Percentiles rank a stretch among this genome's conserved stretches.
Conservation (phyloP, 30 jellyfish, hydroid and myxozoan species). For the Chrysaora quinquecirrha region DNA sequence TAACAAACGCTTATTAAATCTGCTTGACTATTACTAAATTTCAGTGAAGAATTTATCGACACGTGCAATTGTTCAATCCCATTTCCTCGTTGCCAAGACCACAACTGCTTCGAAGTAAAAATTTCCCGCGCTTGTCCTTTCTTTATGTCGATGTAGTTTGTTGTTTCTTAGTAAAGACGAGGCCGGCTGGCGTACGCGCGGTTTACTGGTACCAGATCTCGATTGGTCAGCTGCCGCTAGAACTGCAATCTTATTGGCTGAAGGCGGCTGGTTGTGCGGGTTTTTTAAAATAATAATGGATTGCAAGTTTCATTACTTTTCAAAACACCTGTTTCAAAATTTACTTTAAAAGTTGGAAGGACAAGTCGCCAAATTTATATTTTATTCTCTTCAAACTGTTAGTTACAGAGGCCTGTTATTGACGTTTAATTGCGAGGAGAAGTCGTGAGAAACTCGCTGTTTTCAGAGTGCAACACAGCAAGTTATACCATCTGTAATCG, state of each 20-base stretch:
- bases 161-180: conserved; percentile 38
- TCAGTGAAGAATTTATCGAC: conserved; percentile 15
- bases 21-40: conserved; percentile 4
- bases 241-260: conserved; percentile 66
- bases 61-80: conserved; percentile 44
- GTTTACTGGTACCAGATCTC: conserved; percentile 76
- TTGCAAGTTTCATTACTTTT: conserved; percentile 55
- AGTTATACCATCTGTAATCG: too few species aligned
- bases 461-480: not conserved
- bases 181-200: conserved; percentile 85
- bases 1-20: too few species aligned
- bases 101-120: conserved; percentile 31
- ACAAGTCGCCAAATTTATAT: conserved; percentile 62
- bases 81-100: conserved; percentile 46
- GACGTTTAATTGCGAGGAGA: not conserved
- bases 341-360: conserved; percentile 79
- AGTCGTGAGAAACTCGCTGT: not conserved
- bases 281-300: conserved; percentile 77
- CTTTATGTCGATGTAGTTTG: not conserved
- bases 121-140: conserved; percentile 54
- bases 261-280: conserved; percentile 91
- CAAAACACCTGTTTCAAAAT: conserved; percentile 77
- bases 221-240: conserved; percentile 81
- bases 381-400: conserved; percentile 24
- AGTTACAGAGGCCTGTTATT: not conserved